Percentiles rank a stretch among this genome's conserved stretches.
phyloP scores from a whole-genome alignment of 2,113 vertebrate genomes.

The Neofelis nebulosa region DNA sequence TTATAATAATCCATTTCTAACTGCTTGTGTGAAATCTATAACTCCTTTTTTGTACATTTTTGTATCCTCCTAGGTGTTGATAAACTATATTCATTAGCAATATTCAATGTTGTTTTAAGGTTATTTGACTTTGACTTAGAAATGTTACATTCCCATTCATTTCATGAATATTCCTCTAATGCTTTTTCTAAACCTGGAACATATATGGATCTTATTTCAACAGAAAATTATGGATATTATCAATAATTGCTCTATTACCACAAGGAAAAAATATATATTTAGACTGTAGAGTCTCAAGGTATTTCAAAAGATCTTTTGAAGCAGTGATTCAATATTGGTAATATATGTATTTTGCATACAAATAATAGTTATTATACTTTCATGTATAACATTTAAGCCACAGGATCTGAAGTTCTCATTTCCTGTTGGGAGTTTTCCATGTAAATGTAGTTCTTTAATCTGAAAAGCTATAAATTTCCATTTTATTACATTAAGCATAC shows the following conservation, averaged over 20 bases:
- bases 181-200: conserved; percentile 39
- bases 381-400: conserved; percentile 55
- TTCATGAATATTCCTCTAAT: conserved; percentile 59
- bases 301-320: conserved; percentile 61
- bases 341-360: conserved; percentile 68
- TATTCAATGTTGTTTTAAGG: conserved; percentile 47
- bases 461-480: conserved; percentile 27
- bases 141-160: conserved; percentile 33
- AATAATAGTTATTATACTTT: conserved; percentile 68
- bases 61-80: background rate
- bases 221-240: conserved; percentile 71
- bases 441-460: background rate
- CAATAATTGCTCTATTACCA: conserved; percentile 71
- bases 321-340: conserved; percentile 62
- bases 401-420: conserved; percentile 48
- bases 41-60: background rate
- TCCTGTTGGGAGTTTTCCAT: conserved; percentile 54
- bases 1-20: conserved; percentile 48
- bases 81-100: conserved; percentile 53
- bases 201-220: conserved; percentile 58
- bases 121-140: conserved; percentile 66
- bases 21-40: conserved; percentile 17
- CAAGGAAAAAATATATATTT: conserved; percentile 46
- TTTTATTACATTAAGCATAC: background rate
- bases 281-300: background rate